Base-by-base conservation (phyloP, 2,113 vertebrate species). In the Acanthochromis polyacanthus region DNA sequence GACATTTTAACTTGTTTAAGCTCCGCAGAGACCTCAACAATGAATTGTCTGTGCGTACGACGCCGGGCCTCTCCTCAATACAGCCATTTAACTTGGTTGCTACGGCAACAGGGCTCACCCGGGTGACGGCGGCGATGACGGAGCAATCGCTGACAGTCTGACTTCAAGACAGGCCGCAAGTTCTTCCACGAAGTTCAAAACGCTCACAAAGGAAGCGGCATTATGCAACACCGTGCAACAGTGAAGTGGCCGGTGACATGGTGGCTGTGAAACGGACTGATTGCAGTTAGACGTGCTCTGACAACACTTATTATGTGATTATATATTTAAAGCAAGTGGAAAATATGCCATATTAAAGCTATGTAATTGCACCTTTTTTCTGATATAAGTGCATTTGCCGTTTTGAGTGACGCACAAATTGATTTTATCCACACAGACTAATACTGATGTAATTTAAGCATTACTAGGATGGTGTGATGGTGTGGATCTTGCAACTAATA, bases 181-280 rank as follows among this genome's bases (percentile, higher is more conserved):
- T 85, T 81, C 40, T 78, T 66, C 75, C 74, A 55, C 70, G 66
- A 5, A 38, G 52, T 58, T 65, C 65, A 80, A 87, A 89, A 79
- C 71, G 68, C 79, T 81, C 66, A 84, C 58, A 83, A 88, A 85
- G 56, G 57, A 36, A 70, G 67, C 68, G n/a, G 76, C 53, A 72
- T 86, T 83, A 90, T 67, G 90, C 79, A 86, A 89, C 4, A 19
- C 50, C 14, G 16, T 66, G 81, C 78, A 89, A 86, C 52, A 62
- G 75, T 58, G 36, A 22, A 72, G 51, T 20, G 59, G 40, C 28
- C 25, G 38, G n/a, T 60, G 75, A 75, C 75, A 65, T 32, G 60
- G 57, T 71, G 46, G 40, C 68, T 52, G 51, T 66, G 65, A 66
- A 61, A 82, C 50, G 56, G 73, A 73, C 71, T 58, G 40, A 75